Conservation (phyloP, 2,797 vertebrate genomes). For the Chelidonichthys spinosus region DNA sequence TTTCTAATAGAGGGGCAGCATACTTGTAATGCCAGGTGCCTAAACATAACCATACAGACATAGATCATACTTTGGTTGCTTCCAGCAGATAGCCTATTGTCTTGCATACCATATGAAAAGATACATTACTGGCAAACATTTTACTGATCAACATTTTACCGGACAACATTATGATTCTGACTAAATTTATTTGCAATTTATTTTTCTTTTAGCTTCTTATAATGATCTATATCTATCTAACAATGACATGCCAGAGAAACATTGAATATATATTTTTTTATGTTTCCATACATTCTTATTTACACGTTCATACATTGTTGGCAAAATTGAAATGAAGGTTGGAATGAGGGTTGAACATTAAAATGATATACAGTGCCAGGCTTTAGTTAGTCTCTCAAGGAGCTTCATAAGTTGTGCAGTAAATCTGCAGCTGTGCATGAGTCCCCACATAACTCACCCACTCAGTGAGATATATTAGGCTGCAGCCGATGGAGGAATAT, state of each 20-base stretch:
- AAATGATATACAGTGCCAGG: background rate
- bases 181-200: no score
- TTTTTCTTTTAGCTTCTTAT: no score
- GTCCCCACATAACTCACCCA: slow-evolving; percentile 5
- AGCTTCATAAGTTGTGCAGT: slow-evolving; percentile 29
- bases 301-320: background rate
- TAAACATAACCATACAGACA: background rate
- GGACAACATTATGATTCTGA: background rate
- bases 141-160: background rate
- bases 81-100: background rate
- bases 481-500: slow-evolving; percentile 24
- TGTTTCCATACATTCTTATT: background rate
- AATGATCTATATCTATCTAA: background rate
- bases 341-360: background rate
- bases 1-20: no score
- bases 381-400: slow-evolving; percentile 27
- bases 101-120: background rate
- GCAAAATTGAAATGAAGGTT: background rate
- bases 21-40: background rate
- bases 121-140: background rate
- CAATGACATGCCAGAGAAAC: background rate
- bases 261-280: background rate
- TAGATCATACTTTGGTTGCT: background rate
- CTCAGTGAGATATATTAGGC: background rate
- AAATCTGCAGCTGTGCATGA: slow-evolving; percentile 23